Evolutionary conservation across 2,113 vertebrate species (phyloP), one percentile per base, ranked within the genome.

Genomic region (Sinocyclocheilus maitianheensis): DNA sequence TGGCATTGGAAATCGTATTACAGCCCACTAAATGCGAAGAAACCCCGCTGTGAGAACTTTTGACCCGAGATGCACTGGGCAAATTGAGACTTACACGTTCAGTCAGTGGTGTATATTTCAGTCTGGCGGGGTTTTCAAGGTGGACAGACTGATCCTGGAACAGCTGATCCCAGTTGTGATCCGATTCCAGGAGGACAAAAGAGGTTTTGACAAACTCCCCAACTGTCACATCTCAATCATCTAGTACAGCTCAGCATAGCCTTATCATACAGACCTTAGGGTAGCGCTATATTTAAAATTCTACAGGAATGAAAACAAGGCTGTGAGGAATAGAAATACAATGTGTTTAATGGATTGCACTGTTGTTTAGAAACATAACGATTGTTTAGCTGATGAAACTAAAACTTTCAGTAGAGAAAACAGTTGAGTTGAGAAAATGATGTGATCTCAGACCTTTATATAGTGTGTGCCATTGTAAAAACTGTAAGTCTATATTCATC

Each of bases 1-100:
- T 51, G 43, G 74, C 79, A 85, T 79, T 83, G 84, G 85, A 91
- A 89, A 86, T 89, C 89, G 86, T 87, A 90, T 92, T 91, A 90
- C 55, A 14, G 48, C 81, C 86, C 37, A 22, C 20, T 84, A 83
- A 85, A 79, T 79, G 81, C 40, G 24, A 89, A 81, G 77, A 85
- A 74, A 87, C 84, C 85, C 82, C 40, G 55, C 89, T 26, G 65
- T 67, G 55, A 77, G 83, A 86, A 90, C 89, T 84, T 88, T 76
- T 88, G 89, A 93, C 89, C 90, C 13, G 1, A 76, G 71, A 84
- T 48, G 72, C 87, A 87, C 40, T 75, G 83, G 37, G 55, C 55
- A 82, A 92, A 91, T 91, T 89, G 53, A 71, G 77, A 84, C 88
- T 80, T 58, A 67, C 62, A 81, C 65, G 86, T 84, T 87, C 62